phyloP scores from a whole-genome alignment of 2,888 invertebrate genomes.

The Dolomedes plantarius region DNA sequence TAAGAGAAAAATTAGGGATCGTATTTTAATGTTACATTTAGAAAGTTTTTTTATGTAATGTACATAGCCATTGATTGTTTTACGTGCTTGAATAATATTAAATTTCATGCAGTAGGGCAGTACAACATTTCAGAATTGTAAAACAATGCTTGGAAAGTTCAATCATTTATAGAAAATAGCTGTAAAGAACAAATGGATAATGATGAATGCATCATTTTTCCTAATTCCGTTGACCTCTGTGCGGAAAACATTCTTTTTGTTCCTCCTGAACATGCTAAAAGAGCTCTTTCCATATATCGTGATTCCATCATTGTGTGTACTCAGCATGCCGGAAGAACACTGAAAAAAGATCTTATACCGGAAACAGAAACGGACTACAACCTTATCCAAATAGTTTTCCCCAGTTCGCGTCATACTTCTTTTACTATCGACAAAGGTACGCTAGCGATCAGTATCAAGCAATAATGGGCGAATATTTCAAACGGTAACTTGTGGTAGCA shows the following conservation, averaged over 20 bases:
- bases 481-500: not conserved
- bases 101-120: too few relatives aligned
- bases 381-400: not conserved
- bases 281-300: not conserved
- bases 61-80: too few relatives aligned
- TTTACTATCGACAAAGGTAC: not conserved
- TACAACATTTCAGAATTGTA: too few relatives aligned
- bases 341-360: not conserved
- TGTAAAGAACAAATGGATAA: too few relatives aligned
- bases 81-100: too few relatives aligned
- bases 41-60: too few relatives aligned
- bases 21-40: too few relatives aligned
- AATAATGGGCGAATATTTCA: not conserved
- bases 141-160: too few relatives aligned
- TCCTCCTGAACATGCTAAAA: not conserved
- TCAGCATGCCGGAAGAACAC: not conserved
- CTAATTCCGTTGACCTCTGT: not conserved
- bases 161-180: too few relatives aligned
- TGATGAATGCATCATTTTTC: too few relatives aligned
- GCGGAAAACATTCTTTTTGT: not conserved
- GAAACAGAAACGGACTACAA: too few relatives aligned
- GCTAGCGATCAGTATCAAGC: not conserved
- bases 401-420: not conserved
- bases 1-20: too few relatives aligned
- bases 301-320: constrained; percentile 1